phyloP scores from a whole-genome alignment of 2,113 vertebrate species.

The Dromiciops gliroides region DNA sequence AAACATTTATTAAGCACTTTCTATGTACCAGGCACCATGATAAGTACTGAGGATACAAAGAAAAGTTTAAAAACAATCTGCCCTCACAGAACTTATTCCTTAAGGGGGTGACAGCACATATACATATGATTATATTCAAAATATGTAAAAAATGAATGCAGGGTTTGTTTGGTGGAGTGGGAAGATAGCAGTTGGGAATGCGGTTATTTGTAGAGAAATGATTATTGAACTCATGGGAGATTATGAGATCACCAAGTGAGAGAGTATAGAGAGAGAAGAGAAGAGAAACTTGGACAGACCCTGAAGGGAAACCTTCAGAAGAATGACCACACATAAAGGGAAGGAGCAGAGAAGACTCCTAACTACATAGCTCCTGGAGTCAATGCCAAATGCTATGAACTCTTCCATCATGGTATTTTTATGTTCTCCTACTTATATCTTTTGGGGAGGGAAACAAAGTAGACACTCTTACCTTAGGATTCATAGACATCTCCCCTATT shows the following conservation, averaged over 20 bases:
- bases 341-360: too few relatives aligned
- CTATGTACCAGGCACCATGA: not conserved
- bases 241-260: not conserved
- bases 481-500: not conserved
- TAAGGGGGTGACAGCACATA: not conserved
- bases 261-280: not conserved
- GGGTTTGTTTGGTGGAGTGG: not conserved
- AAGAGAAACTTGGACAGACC: not conserved
- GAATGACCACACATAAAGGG: not conserved
- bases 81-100: not conserved
- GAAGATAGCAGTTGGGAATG: not conserved
- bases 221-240: not conserved
- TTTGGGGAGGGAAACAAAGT: not conserved
- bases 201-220: not conserved
- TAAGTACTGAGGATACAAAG: not conserved
- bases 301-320: not conserved
- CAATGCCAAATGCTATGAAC: not conserved
- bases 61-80: not conserved
- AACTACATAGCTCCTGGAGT: not conserved
- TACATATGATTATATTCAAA: not conserved
- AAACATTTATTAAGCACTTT: not conserved
- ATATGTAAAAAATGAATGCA: not conserved
- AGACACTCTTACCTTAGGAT: not conserved
- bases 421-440: not conserved
- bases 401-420: not conserved